Percentiles rank a stretch among this genome's conserved stretches.
phyloP scores from a whole-genome alignment of 1,140 invertebrate genomes.

The Nasonia giraulti region DNA sequence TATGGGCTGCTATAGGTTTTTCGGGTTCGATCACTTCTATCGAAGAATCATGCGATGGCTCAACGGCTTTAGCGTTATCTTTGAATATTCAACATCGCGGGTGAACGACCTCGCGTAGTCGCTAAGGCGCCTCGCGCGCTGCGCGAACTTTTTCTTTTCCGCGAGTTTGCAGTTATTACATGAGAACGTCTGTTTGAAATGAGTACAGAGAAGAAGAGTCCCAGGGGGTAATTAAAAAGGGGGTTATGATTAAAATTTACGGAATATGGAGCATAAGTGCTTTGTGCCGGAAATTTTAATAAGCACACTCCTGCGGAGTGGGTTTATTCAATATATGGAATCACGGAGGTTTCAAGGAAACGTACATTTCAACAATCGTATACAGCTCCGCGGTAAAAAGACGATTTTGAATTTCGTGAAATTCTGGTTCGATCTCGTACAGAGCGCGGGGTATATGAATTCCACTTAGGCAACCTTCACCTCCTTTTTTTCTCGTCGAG shows the following conservation, averaged over 20 bases:
- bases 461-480: constrained; percentile 10
- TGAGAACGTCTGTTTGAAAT: too few relatives aligned
- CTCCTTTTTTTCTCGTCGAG: constrained; percentile 24
- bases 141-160: too few relatives aligned
- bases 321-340: too few relatives aligned
- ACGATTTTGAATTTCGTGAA: background rate
- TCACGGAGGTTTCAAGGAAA: too few relatives aligned
- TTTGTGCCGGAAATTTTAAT: too few relatives aligned
- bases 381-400: too few relatives aligned
- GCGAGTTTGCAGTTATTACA: too few relatives aligned
- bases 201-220: too few relatives aligned
- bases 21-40: background rate
- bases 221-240: background rate
- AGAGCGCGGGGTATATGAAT: background rate
- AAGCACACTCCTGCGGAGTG: too few relatives aligned
- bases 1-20: background rate
- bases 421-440: background rate
- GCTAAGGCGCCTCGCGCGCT: too few relatives aligned
- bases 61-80: background rate
- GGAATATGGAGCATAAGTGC: too few relatives aligned
- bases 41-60: background rate
- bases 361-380: too few relatives aligned
- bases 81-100: background rate
- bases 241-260: background rate
- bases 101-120: background rate